A percentile compares a stretch with the other conserved stretches of the same genome.
Conservation (phyloP, 2,888 invertebrate species). For the Tachina fera region DNA sequence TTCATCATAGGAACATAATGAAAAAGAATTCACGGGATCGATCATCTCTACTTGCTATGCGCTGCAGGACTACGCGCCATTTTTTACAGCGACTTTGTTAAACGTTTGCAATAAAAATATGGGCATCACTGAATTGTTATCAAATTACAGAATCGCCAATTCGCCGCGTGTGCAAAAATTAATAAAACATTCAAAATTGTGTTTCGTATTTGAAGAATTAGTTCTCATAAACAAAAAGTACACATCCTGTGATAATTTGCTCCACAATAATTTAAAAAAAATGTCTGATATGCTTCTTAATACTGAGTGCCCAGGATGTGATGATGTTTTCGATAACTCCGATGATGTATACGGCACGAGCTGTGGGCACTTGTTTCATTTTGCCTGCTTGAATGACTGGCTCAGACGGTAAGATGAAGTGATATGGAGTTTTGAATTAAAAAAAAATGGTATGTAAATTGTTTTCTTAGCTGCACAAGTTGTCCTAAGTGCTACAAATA, state of each 20-base stretch:
- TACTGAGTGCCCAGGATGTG: conserved; percentile 60
- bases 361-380: conserved; percentile 70
- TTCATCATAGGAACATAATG: too few species aligned
- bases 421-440: background rate
- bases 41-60: too few species aligned
- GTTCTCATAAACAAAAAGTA: too few species aligned
- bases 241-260: background rate
- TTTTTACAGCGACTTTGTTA: too few species aligned
- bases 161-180: too few species aligned
- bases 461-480: conserved; percentile 71
- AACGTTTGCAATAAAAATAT: too few species aligned
- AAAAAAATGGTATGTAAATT: background rate
- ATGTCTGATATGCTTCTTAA: conserved; percentile 39
- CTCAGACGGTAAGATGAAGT: conserved; percentile 51
- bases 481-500: conserved; percentile 76
- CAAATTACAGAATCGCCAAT: too few species aligned
- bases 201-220: too few species aligned
- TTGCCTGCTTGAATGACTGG: conserved; percentile 64
- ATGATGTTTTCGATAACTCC: conserved; percentile 37
- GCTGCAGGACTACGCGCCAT: too few species aligned
- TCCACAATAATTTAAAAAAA: background rate
- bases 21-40: too few species aligned
- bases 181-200: too few species aligned
- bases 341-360: conserved; percentile 63
- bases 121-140: too few species aligned